Percentiles rank a stretch among this genome's conserved stretches.
These are phyloP conservation scores for Megaceryle maxima DNA, from an alignment of 2,113 vertebrate species.

Conservation along the genomic window DNA sequence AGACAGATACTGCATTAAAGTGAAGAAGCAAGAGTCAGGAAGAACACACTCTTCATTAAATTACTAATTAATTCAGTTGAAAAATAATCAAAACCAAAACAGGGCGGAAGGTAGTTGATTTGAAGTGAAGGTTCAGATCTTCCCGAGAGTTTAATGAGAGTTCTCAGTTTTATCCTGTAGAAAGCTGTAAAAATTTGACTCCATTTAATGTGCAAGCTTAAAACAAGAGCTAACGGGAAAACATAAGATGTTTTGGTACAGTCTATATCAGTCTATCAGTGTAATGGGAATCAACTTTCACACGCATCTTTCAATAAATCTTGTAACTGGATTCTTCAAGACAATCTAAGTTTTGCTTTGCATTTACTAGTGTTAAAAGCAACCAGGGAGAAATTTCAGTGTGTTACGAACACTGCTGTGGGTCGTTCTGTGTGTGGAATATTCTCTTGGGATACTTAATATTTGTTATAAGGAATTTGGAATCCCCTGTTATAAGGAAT, in stretches of 20 bases:
- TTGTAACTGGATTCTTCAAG: background rate
- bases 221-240: background rate
- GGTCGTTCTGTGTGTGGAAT: background rate
- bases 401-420: background rate
- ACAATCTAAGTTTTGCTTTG: background rate
- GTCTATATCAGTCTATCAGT: background rate
- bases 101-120: background rate
- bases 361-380: background rate
- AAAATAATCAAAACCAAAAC: conserved; percentile 1
- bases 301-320: background rate
- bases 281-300: background rate
- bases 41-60: conserved; percentile 18
- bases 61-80: conserved; percentile 36
- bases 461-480: background rate
- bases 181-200: background rate
- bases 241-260: background rate
- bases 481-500: background rate
- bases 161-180: background rate
- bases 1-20: background rate
- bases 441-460: background rate
- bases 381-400: background rate
- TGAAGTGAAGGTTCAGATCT: background rate
- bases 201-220: background rate
- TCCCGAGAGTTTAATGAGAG: background rate
- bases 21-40: background rate